Base-by-base conservation (phyloP, 2,113 vertebrate species). In the Ornithorhynchus anatinus region DNA sequence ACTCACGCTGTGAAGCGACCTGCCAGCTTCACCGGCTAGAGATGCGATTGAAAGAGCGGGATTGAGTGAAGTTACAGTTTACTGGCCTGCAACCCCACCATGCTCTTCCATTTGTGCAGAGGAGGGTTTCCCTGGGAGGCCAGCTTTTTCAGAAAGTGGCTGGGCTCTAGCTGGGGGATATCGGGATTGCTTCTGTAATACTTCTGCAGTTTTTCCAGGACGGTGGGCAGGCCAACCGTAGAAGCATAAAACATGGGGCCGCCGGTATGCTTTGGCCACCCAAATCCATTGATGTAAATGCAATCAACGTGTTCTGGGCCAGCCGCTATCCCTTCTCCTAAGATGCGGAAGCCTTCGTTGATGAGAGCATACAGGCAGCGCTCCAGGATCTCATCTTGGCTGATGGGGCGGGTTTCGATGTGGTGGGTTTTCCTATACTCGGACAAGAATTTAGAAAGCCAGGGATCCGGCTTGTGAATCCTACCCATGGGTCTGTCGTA, bases 191-290 rank as follows among this genome's bases (percentile, higher is more conserved):
- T 77, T 62, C 87, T 79, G 0, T 94, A 89, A 83, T 96, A 95
- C 40, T 92, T 87, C 77, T 96, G 93, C 83, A 99, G 86, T 73
- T 91, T 93, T 63, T 93, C 89, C 75, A 96, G 82, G 33, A 99
- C 35, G 0, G 2, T 89, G 22, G 89, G 66, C 43, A 98, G 81
- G 5, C 97, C 97, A 12, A 97, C 75, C 2, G 91, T 92, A 51
- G 82, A 73, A 7, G 96, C 96, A 1, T 98, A 94, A 88, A 95
- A 98, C 97, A 99, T 98, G 45, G 96, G 96, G 4, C 97, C 97
- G 0, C 97, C 97, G 4, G 13, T 91, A 81, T 98, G 92, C 68
- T 82, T 92, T 0, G 97, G 97, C 95, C 96, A 99, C 42, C 94
- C 91, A 0, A 95, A 99, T 10, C 97, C 97, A 42, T 95, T 89